Base-by-base conservation (phyloP, 2,888 invertebrate species). In the Orthosia cruda region DNA sequence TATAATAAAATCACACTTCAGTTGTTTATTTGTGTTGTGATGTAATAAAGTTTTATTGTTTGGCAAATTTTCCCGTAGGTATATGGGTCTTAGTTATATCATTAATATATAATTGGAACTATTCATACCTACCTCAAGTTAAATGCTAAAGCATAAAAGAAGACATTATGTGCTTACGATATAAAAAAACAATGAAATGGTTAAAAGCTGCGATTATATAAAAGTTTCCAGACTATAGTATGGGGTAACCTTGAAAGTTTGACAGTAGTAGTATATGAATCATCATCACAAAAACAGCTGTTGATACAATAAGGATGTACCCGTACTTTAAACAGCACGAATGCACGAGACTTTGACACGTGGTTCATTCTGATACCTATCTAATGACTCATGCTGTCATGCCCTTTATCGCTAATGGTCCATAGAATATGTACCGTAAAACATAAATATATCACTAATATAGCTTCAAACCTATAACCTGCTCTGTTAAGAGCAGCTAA, bases 321-420 rank as follows among this genome's bases (percentile, higher is more conserved):
- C 12, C 12, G 20, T 49, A 40, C 70, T 45, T 50, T 50, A 45
- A 55, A 50, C 26, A 11, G 50, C 32, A n/a, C 16, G 9, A 50
- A 7, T 13, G 50, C 32, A n/a, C 16, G 13, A 50, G 4, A 50
- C 12, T 20, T 9, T 32, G 47, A 52, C 62, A 71, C 57, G 72
- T 71, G 80, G 13, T 71, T 50, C 58, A 71, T 62, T 71, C 23
- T 76, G 57, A 47, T 80, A 32, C 5, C 9, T 47, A 52, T 47
- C 32, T 32, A 23, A n/a, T 52, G n/a, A 54, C 32, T 40, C 59
- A 58, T 71, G 23, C n/a, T 49, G 16, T 61, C 49, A 69, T 32
- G 15, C 7, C 4, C 5, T n/a, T 61, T 40, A 49, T 54, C 13
- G 26, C 4, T 9, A 40, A 23, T 61, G 18, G 2, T 59, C 26